These are phyloP conservation scores for Brachionus calyciflorus DNA, from an alignment of 1,140 invertebrate genomes.

Conservation along the genomic window DNA sequence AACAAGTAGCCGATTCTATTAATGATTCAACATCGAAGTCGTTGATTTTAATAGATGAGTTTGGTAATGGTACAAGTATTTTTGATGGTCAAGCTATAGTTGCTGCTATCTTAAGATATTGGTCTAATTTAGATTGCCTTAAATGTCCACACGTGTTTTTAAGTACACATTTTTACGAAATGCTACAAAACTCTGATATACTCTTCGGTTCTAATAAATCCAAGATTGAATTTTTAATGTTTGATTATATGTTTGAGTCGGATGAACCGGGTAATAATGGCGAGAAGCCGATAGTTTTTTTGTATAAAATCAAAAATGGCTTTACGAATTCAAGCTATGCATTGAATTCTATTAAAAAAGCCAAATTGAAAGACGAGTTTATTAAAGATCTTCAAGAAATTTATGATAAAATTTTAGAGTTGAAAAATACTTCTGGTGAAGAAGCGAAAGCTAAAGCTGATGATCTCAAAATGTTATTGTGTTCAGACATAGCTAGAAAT, in stretches of 20 bases:
- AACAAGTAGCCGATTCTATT: constrained; percentile 84
- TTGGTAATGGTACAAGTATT: constrained; percentile 94
- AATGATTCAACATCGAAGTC: constrained; percentile 55
- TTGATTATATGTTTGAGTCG: constrained; percentile 22
- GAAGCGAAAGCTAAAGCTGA: background rate
- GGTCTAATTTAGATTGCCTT: constrained; percentile 62
- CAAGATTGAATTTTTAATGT: constrained; percentile 49
- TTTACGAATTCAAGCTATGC: constrained; percentile 65
- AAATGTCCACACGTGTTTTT: constrained; percentile 72
- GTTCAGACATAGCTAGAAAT: background rate
- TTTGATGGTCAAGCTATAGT: constrained; percentile 82
- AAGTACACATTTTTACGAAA: constrained; percentile 72
- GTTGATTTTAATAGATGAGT: constrained; percentile 84
- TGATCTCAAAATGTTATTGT: background rate
- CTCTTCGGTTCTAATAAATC: constrained; percentile 52
- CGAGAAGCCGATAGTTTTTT: constrained; percentile 64
- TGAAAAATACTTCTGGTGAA: background rate
- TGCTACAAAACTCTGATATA: constrained; percentile 64
- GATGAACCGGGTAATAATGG: constrained; percentile 55
- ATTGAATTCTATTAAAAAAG: constrained; percentile 47
- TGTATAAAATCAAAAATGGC: constrained; percentile 66
- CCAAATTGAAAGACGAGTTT: background rate
- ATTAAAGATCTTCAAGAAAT: background rate
- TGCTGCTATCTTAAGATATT: constrained; percentile 67
- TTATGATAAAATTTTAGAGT: background rate